These are phyloP conservation scores for Achlya flavicornis DNA, from an alignment of 2,888 invertebrate genomes.

Conservation along the genomic window DNA sequence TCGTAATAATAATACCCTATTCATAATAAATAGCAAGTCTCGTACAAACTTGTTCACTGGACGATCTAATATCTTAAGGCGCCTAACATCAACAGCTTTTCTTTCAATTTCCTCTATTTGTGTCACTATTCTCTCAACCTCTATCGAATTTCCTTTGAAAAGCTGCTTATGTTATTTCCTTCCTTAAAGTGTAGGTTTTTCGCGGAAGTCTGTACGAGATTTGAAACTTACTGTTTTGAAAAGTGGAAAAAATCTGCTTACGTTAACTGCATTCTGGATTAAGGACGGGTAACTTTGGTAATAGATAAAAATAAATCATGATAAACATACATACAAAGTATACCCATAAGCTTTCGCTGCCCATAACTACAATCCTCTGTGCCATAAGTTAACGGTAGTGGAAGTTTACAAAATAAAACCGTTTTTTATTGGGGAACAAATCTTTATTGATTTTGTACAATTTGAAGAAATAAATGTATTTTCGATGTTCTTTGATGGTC, in stretches of 20 bases:
- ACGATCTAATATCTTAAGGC: constrained; percentile 33
- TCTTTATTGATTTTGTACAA: background rate
- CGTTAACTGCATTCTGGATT: no score
- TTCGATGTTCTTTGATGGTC: background rate
- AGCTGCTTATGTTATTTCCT: constrained; percentile 58
- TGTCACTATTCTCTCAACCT: constrained; percentile 55
- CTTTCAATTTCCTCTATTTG: constrained; percentile 56
- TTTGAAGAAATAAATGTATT: background rate
- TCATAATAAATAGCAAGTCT: constrained; percentile 28
- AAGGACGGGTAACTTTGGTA: background rate
- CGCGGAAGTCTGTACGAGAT: background rate
- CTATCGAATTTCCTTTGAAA: constrained; percentile 53
- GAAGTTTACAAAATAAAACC: no score
- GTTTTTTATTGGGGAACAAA: no score
- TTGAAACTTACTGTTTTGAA: background rate
- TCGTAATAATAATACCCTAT: background rate
- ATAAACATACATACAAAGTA: no score
- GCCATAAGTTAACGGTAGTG: no score
- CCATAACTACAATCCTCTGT: no score
- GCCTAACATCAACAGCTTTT: constrained; percentile 35
- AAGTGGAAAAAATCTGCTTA: background rate
- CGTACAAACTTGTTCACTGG: constrained; percentile 25
- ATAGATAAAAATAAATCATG: background rate
- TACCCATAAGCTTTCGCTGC: no score
- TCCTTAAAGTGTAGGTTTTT: constrained; percentile 37